phyloP scores from a whole-genome alignment of 2,113 vertebrate genomes.

The Oplegnathus fasciatus region DNA sequence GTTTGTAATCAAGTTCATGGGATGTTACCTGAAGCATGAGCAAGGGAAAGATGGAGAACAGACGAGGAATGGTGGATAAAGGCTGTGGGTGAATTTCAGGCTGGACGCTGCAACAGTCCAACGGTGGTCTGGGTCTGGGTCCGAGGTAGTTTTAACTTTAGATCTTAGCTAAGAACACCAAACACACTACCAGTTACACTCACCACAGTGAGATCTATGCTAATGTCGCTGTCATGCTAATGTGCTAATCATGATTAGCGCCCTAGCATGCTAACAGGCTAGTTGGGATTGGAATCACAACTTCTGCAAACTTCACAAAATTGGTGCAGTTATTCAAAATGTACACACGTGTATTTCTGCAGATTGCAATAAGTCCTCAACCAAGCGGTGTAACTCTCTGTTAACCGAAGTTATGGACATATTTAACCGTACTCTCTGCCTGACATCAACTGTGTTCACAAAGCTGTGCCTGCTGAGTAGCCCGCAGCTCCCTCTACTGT shows the following conservation, averaged over 20 bases:
- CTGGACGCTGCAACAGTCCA: background rate
- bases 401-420: background rate
- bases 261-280: background rate
- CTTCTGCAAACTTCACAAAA: background rate
- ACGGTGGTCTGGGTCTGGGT: background rate
- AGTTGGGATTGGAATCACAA: too few relatives aligned
- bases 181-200: background rate
- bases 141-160: background rate
- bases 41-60: constrained; percentile 39
- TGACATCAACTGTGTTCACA: constrained; percentile 8
- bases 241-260: background rate
- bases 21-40: constrained; percentile 34
- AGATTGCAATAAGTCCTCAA: background rate
- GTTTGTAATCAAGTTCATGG: constrained; percentile 23
- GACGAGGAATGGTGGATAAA: constrained; percentile 17
- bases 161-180: background rate
- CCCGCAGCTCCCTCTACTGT: background rate
- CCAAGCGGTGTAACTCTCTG: background rate
- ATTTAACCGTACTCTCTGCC: constrained; percentile 2
- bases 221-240: background rate
- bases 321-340: background rate
- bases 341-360: background rate
- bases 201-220: background rate
- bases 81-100: background rate
- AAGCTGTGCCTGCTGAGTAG: background rate